Evolutionary conservation across 2,888 invertebrate species (phyloP).

Genomic region (Idaea aversata): DNA sequence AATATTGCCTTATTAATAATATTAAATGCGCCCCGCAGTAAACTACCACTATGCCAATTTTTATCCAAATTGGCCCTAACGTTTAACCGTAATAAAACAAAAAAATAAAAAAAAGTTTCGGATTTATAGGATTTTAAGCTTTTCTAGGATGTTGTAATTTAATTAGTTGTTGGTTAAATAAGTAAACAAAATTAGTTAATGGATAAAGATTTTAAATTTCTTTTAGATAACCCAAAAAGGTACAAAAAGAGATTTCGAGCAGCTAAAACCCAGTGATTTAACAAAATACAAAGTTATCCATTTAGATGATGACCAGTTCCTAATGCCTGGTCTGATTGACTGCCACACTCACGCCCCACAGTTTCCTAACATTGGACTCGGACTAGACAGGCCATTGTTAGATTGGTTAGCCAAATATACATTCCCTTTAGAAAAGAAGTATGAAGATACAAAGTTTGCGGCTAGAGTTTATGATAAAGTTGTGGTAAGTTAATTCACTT

Average conservation of each 20-base stretch:
- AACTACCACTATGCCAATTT: too few species aligned
- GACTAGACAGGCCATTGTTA: conserved; percentile 88
- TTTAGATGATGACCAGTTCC: conserved; percentile 78
- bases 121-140: too few species aligned
- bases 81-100: too few species aligned
- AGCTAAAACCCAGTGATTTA: conserved; percentile 35
- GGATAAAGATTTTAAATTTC: conserved; percentile 7
- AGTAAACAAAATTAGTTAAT: background rate
- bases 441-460: conserved; percentile 84
- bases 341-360: conserved; percentile 95
- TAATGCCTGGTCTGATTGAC: conserved; percentile 94
- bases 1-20: background rate
- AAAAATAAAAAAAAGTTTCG: too few species aligned
- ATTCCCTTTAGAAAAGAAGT: conserved; percentile 90
- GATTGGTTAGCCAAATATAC: conserved; percentile 94
- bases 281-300: conserved; percentile 39
- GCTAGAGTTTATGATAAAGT: conserved; percentile 85
- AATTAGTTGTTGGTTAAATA: too few species aligned
- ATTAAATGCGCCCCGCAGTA: background rate
- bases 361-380: conserved; percentile 91
- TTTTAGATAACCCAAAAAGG: conserved; percentile 56
- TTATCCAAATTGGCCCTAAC: too few species aligned
- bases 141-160: too few species aligned
- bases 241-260: conserved; percentile 40
- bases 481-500: conserved; percentile 82